phyloP scores from a whole-genome alignment of 2,797 vertebrate genomes.

The Muscicapa comitata region DNA sequence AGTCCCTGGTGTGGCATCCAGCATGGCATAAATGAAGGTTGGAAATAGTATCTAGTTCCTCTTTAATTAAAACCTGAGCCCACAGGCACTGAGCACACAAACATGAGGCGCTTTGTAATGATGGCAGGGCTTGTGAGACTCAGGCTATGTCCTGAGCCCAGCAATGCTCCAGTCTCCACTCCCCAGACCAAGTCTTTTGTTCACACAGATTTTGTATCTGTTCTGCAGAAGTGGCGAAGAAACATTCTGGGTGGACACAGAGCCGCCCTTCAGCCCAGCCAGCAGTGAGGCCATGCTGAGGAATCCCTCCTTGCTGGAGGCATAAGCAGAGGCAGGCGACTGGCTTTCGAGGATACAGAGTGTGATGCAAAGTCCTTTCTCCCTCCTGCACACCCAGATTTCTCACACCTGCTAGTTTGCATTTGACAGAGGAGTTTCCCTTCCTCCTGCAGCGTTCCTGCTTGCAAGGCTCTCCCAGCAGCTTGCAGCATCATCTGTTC shows the following conservation, averaged over 20 bases:
- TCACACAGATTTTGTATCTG: neutral
- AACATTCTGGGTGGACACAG: neutral
- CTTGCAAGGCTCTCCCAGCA: neutral
- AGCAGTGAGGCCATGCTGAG: rapidly evolving
- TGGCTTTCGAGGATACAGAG: neutral
- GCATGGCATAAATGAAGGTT: neutral
- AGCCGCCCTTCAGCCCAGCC: neutral
- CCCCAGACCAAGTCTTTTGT: neutral
- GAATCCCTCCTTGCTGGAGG: neutral
- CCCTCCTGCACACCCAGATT: neutral
- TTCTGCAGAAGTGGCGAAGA: neutral
- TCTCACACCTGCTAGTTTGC: conserved; percentile 29
- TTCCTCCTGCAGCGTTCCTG: neutral
- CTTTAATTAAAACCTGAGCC: conserved; percentile 4
- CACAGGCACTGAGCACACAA: neutral
- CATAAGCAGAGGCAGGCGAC: neutral
- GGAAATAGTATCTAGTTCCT: neutral
- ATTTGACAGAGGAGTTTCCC: conserved; percentile 16
- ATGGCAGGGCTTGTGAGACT: neutral
- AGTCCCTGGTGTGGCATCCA: neutral
- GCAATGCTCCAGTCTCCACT: neutral
- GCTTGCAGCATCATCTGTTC: conserved; percentile 38
- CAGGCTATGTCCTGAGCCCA: neutral
- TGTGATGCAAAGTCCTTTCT: neutral
- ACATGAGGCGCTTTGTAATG: neutral